A percentile compares a stretch with the other conserved stretches of the same genome.
phyloP scores from a whole-genome alignment of 2,113 vertebrate genomes.

The Cinclus mexicanus region DNA sequence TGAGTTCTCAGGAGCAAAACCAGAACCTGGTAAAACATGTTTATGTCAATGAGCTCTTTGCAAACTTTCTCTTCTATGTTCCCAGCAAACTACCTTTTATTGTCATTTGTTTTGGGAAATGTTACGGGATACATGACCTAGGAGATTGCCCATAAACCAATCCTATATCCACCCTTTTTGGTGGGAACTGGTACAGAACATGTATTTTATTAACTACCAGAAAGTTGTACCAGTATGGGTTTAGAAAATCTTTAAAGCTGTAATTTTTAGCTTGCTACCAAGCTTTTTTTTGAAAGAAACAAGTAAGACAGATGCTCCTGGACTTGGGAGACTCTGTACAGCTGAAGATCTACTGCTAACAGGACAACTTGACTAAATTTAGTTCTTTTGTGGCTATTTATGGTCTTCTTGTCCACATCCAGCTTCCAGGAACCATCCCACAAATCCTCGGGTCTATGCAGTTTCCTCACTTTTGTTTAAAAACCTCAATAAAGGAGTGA shows the following conservation, averaged over 20 bases:
- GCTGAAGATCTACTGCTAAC: not conserved
- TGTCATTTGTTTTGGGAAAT: not conserved
- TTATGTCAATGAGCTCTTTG: not conserved
- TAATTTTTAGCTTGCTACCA: not conserved
- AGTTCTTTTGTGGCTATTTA: not conserved
- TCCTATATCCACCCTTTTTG: not conserved
- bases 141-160: not conserved
- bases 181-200: not conserved
- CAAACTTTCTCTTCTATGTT: not conserved
- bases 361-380: not conserved
- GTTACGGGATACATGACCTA: not conserved
- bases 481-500: not conserved
- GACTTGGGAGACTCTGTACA: not conserved
- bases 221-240: not conserved
- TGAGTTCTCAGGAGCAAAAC: constrained; percentile 36
- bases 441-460: not conserved
- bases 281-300: not conserved
- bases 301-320: not conserved
- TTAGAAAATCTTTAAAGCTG: not conserved
- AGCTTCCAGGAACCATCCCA: not conserved
- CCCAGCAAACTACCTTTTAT: not conserved
- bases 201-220: not conserved
- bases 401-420: not conserved
- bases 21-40: constrained; percentile 35
- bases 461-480: not conserved